phyloP scores from a whole-genome alignment of 2,797 vertebrate genomes.

The Lagodon rhomboides region DNA sequence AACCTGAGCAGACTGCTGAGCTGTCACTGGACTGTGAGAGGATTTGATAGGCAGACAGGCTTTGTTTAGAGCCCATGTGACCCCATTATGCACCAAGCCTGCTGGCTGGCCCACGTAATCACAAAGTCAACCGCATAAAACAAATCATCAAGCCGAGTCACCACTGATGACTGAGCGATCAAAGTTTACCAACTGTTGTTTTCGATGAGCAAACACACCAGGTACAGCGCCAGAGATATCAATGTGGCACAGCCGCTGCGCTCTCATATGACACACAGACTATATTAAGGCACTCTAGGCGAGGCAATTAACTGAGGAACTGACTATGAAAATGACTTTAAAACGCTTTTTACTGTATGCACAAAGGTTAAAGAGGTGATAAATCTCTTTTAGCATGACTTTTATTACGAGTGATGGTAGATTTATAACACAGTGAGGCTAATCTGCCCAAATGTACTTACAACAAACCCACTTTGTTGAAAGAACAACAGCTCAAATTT shows the following conservation, averaged over 20 bases:
- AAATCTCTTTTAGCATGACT: slow-evolving; percentile 19
- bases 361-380: slow-evolving; percentile 51
- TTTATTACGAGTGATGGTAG: slow-evolving; percentile 29
- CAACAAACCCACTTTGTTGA: slow-evolving; percentile 7
- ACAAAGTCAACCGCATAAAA: slow-evolving; percentile 67
- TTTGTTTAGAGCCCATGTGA: slow-evolving; percentile 65
- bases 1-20: slow-evolving; percentile 69
- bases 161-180: slow-evolving; percentile 47
- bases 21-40: slow-evolving; percentile 56
- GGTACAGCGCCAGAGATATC: slow-evolving; percentile 15
- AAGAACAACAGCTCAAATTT: slow-evolving; percentile 5
- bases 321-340: slow-evolving; percentile 14
- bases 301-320: slow-evolving; percentile 1
- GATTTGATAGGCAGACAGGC: slow-evolving; percentile 69
- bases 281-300: background rate
- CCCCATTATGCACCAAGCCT: slow-evolving; percentile 38
- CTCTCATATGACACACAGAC: slow-evolving; percentile 2
- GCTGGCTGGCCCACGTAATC: slow-evolving; percentile 38
- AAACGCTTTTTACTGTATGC: slow-evolving; percentile 29
- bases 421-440: slow-evolving; percentile 22
- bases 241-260: background rate
- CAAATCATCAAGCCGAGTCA: slow-evolving; percentile 36
- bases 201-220: slow-evolving; percentile 57
- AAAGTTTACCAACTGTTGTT: slow-evolving; percentile 67
- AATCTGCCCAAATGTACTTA: slow-evolving; percentile 14